Evolutionary conservation across 2,113 vertebrate species (phyloP).

Genomic region (Lepisosteus osseus): DNA sequence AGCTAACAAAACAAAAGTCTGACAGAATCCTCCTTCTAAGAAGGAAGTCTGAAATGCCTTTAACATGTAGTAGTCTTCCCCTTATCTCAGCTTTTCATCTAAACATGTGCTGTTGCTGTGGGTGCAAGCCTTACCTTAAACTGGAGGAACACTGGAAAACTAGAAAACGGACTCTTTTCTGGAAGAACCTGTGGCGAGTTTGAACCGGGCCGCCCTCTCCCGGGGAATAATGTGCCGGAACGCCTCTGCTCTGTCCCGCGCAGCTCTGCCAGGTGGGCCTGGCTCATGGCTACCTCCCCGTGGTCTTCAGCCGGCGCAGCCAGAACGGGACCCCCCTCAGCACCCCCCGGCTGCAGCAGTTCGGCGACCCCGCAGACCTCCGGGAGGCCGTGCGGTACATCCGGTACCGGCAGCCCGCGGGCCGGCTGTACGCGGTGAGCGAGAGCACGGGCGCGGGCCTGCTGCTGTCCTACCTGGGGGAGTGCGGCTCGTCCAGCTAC

Average conservation of each 20-base stretch:
- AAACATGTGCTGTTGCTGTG: too few species aligned
- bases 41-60: too few species aligned
- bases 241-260: neutral
- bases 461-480: constrained; percentile 75
- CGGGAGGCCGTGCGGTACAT: constrained; percentile 74
- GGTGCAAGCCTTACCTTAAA: too few species aligned
- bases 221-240: too few species aligned
- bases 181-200: too few species aligned
- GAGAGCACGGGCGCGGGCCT: constrained; percentile 76
- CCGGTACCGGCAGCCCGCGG: constrained; percentile 65
- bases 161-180: too few species aligned
- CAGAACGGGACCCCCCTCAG: constrained; percentile 78
- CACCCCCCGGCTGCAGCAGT: constrained; percentile 76
- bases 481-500: constrained; percentile 78
- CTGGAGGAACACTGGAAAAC: too few species aligned
- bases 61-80: too few species aligned
- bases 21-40: too few species aligned
- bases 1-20: too few species aligned
- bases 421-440: constrained; percentile 69
- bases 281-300: constrained; percentile 69
- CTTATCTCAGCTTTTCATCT: too few species aligned
- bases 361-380: constrained; percentile 73
- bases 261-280: constrained; percentile 72
- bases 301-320: constrained; percentile 78
- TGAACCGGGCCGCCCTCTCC: too few species aligned